Percentiles rank a stretch among this genome's conserved stretches.
phyloP scores from a whole-genome alignment of 1,140 invertebrate species.

The Agrilus planipennis region DNA sequence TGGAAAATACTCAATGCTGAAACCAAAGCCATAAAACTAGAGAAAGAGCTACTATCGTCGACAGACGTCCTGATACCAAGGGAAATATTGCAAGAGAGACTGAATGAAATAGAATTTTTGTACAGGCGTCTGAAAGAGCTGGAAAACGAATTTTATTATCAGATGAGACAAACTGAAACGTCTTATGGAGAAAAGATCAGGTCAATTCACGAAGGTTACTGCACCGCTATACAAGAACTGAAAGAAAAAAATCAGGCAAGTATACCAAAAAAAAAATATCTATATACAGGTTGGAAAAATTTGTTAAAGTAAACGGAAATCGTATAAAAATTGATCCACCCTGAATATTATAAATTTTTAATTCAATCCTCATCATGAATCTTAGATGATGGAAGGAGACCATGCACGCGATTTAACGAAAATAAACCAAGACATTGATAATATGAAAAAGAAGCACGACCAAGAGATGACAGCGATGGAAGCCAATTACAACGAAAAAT shows the following conservation, averaged over 20 bases:
- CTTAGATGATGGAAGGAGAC: slow-evolving; percentile 48
- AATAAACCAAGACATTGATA: slow-evolving; percentile 53
- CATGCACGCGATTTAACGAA: slow-evolving; percentile 57
- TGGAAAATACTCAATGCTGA: slow-evolving; percentile 75
- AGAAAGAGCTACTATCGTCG: slow-evolving; percentile 61
- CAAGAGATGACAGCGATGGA: slow-evolving; percentile 58
- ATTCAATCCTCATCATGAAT: too few species aligned
- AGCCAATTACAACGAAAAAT: slow-evolving; percentile 63
- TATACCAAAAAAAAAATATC: too few species aligned
- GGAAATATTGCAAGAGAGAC: slow-evolving; percentile 51
- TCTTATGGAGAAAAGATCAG: slow-evolving; percentile 50
- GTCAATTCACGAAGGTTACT: slow-evolving; percentile 55
- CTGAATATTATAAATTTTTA: too few species aligned
- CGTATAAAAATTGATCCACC: too few species aligned
- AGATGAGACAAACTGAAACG: slow-evolving; percentile 53
- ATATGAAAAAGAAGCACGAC: slow-evolving; percentile 56
- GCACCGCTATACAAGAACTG: slow-evolving; percentile 53
- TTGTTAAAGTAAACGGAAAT: too few species aligned
- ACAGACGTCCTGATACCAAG: slow-evolving; percentile 63
- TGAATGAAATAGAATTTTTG: slow-evolving; percentile 45
- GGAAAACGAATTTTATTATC: slow-evolving; percentile 59
- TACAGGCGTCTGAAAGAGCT: slow-evolving; percentile 55
- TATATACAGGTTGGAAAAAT: too few species aligned
- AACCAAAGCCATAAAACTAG: slow-evolving; percentile 52
- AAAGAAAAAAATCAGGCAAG: slow-evolving; percentile 54